Percentiles rank a stretch among this genome's conserved stretches.
These are phyloP conservation scores for Leptarthrus brevirostris DNA, from an alignment of 2,888 invertebrate genomes.

Conservation along the genomic window DNA sequence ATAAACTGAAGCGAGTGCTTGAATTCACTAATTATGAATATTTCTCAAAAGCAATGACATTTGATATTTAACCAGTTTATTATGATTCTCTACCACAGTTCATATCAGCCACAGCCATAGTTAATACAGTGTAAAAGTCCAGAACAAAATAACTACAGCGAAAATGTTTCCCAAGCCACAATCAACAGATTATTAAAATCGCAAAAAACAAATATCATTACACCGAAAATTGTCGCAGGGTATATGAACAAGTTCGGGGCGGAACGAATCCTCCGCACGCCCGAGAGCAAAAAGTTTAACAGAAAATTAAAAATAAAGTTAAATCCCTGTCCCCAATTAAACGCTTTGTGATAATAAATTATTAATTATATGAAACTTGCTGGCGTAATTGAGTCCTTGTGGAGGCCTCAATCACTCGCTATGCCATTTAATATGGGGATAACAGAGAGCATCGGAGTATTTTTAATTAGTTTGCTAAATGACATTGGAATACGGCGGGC, in stretches of 20 bases:
- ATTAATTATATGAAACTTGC: constrained; percentile 57
- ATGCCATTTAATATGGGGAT: constrained; percentile 36
- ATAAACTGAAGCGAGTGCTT: too few relatives aligned
- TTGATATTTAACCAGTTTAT: constrained; percentile 32
- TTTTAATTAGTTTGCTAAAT: constrained; percentile 53
- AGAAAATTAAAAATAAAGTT: constrained; percentile 50
- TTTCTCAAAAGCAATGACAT: constrained; percentile 8
- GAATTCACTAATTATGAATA: constrained; percentile 28
- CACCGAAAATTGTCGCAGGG: constrained; percentile 24
- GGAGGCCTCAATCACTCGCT: constrained; percentile 55
- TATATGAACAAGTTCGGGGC: too few relatives aligned
- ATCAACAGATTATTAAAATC: constrained; percentile 43
- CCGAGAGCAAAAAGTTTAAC: constrained; percentile 13
- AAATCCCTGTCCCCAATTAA: constrained; percentile 57
- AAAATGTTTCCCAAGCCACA: not conserved
- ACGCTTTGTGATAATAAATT: constrained; percentile 57
- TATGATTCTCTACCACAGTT: constrained; percentile 9
- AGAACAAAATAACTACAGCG: not conserved
- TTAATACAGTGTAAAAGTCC: not conserved
- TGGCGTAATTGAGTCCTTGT: constrained; percentile 56
- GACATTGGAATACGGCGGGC: constrained; percentile 50
- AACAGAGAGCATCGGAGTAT: constrained; percentile 34
- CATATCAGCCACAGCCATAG: not conserved
- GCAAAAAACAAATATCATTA: constrained; percentile 30
- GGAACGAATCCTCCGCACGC: too few relatives aligned